Conservation (phyloP, 2,888 invertebrate species). For the Aleiodes leptofemur region DNA sequence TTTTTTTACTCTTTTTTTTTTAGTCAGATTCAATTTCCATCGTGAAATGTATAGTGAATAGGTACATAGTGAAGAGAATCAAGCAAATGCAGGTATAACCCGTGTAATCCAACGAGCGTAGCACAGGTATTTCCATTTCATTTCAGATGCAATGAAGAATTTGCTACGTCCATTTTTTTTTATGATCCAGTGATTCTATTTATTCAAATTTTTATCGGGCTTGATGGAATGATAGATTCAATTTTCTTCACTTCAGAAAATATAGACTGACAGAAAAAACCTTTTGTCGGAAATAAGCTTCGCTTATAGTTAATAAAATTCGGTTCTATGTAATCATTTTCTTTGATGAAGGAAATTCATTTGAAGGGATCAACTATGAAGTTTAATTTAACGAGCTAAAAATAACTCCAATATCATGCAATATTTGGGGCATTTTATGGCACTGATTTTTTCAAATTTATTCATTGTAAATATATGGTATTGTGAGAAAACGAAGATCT, state of each 20-base stretch:
- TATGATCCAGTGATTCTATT: slow-evolving; percentile 17
- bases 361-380: too few species aligned
- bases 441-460: too few species aligned
- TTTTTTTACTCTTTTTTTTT: neutral
- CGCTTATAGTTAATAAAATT: too few species aligned
- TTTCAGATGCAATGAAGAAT: slow-evolving; percentile 43
- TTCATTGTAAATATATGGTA: too few species aligned
- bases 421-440: too few species aligned
- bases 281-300: too few species aligned
- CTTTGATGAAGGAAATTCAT: too few species aligned
- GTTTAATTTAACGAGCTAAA: too few species aligned
- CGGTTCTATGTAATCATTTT: too few species aligned
- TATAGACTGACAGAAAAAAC: too few species aligned
- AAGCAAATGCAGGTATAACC: slow-evolving; percentile 21
- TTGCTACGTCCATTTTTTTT: slow-evolving; percentile 38
- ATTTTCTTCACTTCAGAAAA: neutral
- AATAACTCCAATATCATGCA: too few species aligned
- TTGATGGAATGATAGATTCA: slow-evolving; percentile 1
- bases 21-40: slow-evolving; percentile 35
- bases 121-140: slow-evolving; percentile 38
- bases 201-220: neutral
- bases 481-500: too few species aligned
- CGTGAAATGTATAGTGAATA: slow-evolving; percentile 21
- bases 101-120: slow-evolving; percentile 27
- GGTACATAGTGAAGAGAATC: neutral